Percentiles rank a stretch among this genome's conserved stretches.
phyloP scores from a whole-genome alignment of 1,140 invertebrate genomes.

The Scylla paramamosain region DNA sequence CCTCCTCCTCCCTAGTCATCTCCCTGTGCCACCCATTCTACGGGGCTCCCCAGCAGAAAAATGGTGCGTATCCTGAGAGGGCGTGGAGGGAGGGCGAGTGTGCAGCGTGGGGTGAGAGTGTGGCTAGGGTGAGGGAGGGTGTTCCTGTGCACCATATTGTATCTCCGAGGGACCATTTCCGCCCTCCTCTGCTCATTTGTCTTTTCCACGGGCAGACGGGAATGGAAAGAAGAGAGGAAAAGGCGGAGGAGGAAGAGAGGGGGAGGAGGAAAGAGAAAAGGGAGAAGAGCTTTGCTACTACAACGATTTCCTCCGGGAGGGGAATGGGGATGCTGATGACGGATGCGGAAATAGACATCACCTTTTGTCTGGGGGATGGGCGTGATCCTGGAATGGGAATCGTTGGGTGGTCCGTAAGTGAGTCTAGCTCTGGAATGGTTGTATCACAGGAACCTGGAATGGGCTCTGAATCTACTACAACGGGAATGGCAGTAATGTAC shows the following conservation, averaged over 20 bases:
- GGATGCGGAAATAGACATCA: conserved; percentile 2
- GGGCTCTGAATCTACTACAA: not conserved
- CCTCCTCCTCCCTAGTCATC: not conserved
- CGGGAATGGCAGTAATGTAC: not conserved
- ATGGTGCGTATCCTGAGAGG: conserved; percentile 64
- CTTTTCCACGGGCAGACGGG: conserved; percentile 50
- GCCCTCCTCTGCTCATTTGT: conserved; percentile 60
- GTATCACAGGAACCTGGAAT: not conserved
- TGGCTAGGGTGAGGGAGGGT: not conserved
- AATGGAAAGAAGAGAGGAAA: conserved; percentile 36
- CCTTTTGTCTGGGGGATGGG: not conserved
- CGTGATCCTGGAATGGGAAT: not conserved
- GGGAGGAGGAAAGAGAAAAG: not conserved
- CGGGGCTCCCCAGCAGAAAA: conserved; percentile 54
- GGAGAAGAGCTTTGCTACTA: conserved; percentile 44
- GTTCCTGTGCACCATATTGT: conserved; percentile 52
- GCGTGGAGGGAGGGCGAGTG: conserved; percentile 27
- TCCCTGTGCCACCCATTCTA: not conserved
- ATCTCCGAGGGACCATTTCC: conserved; percentile 60
- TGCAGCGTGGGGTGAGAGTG: conserved; percentile 12
- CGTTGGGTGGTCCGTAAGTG: not conserved
- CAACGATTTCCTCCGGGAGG: not conserved
- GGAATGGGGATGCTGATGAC: conserved; percentile 19
- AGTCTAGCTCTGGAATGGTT: not conserved
- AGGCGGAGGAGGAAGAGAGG: conserved; percentile 26